Evolutionary conservation across 35 echinoderm and acorn worm genomes (phyloP).

Genomic region (Eucidaris tribuloides): DNA sequence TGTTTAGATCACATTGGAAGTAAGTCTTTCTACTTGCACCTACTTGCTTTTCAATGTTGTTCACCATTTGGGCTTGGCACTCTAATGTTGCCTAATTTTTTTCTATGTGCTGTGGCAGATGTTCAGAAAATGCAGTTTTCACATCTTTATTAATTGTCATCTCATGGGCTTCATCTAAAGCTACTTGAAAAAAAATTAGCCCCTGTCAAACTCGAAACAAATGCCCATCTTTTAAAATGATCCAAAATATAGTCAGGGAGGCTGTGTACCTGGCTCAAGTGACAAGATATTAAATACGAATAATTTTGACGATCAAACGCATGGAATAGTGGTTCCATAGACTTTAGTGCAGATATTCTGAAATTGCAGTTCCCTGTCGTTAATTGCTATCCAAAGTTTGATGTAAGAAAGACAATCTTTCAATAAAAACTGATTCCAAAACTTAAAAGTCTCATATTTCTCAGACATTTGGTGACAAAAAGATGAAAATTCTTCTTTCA

Average conservation of each 20-base stretch:
- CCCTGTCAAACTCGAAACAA: not conserved
- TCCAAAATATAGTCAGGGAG: not conserved
- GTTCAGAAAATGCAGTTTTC: not conserved
- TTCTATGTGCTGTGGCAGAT: not conserved
- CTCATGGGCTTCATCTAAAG: not conserved
- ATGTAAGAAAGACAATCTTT: slow-evolving; percentile 32
- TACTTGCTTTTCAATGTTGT: slow-evolving; percentile 3
- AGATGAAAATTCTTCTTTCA: not conserved
- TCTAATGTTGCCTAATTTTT: not conserved
- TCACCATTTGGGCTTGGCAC: not conserved
- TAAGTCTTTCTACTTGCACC: not conserved
- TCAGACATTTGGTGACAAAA: slow-evolving; percentile 20
- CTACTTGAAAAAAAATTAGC: not conserved
- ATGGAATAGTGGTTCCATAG: slow-evolving; percentile 34
- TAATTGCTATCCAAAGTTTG: slow-evolving; percentile 2
- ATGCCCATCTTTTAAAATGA: not conserved
- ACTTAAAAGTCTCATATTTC: slow-evolving; percentile 19
- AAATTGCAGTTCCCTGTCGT: slow-evolving; percentile 1
- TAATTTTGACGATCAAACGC: slow-evolving; percentile 57
- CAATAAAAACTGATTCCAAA: slow-evolving; percentile 36
- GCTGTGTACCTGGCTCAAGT: not conserved
- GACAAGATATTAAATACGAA: slow-evolving; percentile 6
- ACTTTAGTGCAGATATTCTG: slow-evolving; percentile 5
- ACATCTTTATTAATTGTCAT: slow-evolving; percentile 1
- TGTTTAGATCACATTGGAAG: not conserved